phyloP scores from a whole-genome alignment of 2,888 invertebrate species.

The Arge pagana region DNA sequence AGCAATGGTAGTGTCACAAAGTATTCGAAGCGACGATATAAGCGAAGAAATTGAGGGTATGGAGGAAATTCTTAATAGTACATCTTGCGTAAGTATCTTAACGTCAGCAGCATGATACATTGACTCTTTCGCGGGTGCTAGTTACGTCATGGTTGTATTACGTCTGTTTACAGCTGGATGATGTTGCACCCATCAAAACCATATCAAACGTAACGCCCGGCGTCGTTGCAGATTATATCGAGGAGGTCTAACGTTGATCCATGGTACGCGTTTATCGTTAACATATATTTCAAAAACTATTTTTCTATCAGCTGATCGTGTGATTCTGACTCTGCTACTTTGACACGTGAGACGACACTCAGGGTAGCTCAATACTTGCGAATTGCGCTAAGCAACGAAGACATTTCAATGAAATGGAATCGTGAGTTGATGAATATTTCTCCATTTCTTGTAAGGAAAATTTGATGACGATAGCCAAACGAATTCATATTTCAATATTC shows the following conservation, averaged over 20 bases:
- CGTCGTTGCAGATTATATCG: conserved; percentile 43
- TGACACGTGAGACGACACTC: conserved; percentile 48
- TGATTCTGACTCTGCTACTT: conserved; percentile 31
- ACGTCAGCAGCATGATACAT: neutral
- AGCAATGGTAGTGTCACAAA: conserved; percentile 38
- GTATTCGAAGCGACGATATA: conserved; percentile 47
- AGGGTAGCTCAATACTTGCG: conserved; percentile 52
- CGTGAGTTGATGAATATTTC: conserved; percentile 41
- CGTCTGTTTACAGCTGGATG: conserved; percentile 46
- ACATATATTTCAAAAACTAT: too few relatives aligned
- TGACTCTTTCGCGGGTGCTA: neutral
- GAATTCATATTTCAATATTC: conserved; percentile 1
- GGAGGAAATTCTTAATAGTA: conserved; percentile 50
- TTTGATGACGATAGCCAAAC: neutral
- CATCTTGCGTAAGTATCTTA: conserved; percentile 49
- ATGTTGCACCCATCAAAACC: conserved; percentile 44
- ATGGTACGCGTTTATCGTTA: too few relatives aligned
- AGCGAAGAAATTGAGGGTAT: conserved; percentile 52
- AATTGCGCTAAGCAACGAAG: conserved; percentile 45
- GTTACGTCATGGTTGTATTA: neutral
- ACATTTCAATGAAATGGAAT: conserved; percentile 30
- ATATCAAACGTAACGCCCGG: conserved; percentile 47
- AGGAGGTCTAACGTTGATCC: conserved; percentile 40
- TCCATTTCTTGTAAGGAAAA: conserved; percentile 39
- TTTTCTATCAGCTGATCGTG: conserved; percentile 21